Base-by-base conservation (phyloP, 2,888 invertebrate genomes). In the Mylabris sibirica region DNA sequence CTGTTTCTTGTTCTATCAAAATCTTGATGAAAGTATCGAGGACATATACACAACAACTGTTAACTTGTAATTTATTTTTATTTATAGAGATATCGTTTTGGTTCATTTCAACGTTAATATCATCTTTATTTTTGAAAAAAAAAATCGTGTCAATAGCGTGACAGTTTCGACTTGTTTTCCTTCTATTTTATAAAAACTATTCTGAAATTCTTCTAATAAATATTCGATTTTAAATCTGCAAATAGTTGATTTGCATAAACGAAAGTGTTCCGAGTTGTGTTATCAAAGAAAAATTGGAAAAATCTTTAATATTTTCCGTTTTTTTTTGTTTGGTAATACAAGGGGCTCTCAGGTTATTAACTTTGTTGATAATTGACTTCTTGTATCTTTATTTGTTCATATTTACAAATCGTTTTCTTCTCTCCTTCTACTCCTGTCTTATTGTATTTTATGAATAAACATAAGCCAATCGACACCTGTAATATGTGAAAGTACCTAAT, bases 401-500 rank as follows among this genome's bases (percentile, higher is more conserved):
- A 17, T 44, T 44, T 44, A 44, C 44, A 44, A 44, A n/a, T 44
- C 12, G 11, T 44, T n/a, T n/a, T 11, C 1, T 3, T 17, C n/a
- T 44, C 11, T n/a, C 2, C 1, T 3, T 17, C n/a, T 44, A 12
- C 14, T 38, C 14, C 6, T 38, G 14, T 38, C 38, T 38, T 38
- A 38, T 38, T 38, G 14, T 38, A 12, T 38, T 12, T 12, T 38
- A 38, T 49, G 49, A 49, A 49, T 49, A 49, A 49, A 49, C 11
- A 49, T 22, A 20, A 49, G 3, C 49, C 49, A 49, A 20, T 49
- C 49, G 49, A 49, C 49, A 49, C 49, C 49, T 49, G 49, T 49
- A 49, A 20, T 49, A 49, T 49, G 49, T 49, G 49, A 49, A 20
- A 49, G 49, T 49, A 49, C 20, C 49, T 49, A 49, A 49, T 49